These are phyloP conservation scores for Mormyrus proboscirostris DNA, from an alignment of 2,797 vertebrate genomes.

Conservation along the genomic window DNA sequence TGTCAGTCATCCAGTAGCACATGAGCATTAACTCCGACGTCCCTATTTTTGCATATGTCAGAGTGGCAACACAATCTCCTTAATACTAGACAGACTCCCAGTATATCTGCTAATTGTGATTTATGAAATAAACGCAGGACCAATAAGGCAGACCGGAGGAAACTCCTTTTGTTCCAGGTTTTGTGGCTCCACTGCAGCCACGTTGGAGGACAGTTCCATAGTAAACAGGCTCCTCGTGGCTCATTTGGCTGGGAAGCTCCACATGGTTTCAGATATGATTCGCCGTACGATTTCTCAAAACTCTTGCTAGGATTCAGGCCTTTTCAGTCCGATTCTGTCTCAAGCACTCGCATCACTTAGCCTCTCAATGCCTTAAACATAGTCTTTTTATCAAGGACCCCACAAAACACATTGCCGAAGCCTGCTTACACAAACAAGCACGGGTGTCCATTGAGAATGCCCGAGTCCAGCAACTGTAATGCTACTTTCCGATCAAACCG, in stretches of 20 bases:
- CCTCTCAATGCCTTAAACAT: not conserved
- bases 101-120: not conserved
- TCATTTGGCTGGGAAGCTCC: not conserved
- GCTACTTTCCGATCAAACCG: not conserved
- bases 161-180: not conserved
- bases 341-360: not conserved
- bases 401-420: not conserved
- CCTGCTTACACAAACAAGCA: not conserved
- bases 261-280: not conserved
- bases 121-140: not conserved
- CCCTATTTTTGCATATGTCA: not conserved
- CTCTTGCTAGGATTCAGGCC: not conserved
- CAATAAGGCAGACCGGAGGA: not conserved
- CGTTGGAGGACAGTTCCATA: not conserved
- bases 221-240: not conserved
- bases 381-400: not conserved
- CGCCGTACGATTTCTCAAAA: not conserved
- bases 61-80: not conserved
- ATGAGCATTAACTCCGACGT: not conserved
- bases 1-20: not conserved
- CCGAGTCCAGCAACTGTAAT: not conserved
- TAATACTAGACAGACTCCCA: not conserved
- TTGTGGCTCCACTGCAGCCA: not conserved
- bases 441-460: not conserved
- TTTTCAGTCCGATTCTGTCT: not conserved